Percentiles rank a stretch among this genome's conserved stretches.
Evolutionary conservation across 2,113 vertebrate genomes (phyloP).

Genomic region (Vombatus ursinus): DNA sequence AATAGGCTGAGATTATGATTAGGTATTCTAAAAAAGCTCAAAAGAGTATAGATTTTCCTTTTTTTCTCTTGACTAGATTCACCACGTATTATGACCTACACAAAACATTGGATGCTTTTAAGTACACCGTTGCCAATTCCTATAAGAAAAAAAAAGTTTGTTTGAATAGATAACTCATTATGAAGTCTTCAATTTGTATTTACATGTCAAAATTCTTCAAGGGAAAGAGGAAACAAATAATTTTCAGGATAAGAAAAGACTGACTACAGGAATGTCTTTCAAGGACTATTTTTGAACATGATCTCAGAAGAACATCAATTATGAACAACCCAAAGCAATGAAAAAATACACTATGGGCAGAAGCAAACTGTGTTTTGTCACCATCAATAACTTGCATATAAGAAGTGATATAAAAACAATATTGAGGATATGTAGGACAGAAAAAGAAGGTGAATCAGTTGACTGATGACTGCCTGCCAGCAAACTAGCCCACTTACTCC

Average conservation of each 20-base stretch:
- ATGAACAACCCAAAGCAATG: not conserved
- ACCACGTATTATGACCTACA: not conserved
- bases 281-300: slow-evolving; percentile 45
- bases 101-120: not conserved
- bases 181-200: not conserved
- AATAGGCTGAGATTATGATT: not conserved
- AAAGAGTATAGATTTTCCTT: not conserved
- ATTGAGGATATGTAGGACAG: not conserved
- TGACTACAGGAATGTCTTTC: slow-evolving; percentile 9
- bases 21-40: not conserved
- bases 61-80: not conserved
- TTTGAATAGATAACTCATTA: slow-evolving; percentile 18
- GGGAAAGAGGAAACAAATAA: slow-evolving; percentile 13
- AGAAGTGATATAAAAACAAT: not conserved
- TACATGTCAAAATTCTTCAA: slow-evolving; percentile 13
- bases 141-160: not conserved
- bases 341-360: not conserved
- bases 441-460: not conserved
- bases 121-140: not conserved
- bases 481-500: not conserved
- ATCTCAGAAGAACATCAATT: not conserved
- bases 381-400: not conserved
- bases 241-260: slow-evolving; percentile 7
- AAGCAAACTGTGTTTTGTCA: not conserved
- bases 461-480: not conserved